Evolutionary conservation across 2,797 vertebrate genomes (phyloP).

Genomic region (Sebastes itinus): DNA sequence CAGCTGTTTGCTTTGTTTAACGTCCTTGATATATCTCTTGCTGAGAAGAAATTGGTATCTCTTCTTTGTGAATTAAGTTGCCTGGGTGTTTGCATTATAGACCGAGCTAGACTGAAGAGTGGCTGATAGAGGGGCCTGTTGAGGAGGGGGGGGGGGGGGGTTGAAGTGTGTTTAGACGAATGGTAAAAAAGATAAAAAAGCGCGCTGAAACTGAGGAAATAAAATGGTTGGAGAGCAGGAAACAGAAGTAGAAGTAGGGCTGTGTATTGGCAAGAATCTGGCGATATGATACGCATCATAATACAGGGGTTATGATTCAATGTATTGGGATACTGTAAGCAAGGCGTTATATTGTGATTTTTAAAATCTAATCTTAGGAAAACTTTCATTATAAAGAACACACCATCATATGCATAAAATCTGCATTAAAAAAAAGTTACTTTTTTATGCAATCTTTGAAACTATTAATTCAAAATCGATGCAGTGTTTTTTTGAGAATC

Average conservation of each 20-base stretch:
- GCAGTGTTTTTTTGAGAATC: too few species aligned
- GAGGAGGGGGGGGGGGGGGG: not conserved
- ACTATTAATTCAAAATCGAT: too few species aligned
- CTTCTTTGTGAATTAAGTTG: conserved; percentile 76
- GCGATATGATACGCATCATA: too few species aligned
- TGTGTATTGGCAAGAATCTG: too few species aligned
- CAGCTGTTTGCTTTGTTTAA: conserved; percentile 85
- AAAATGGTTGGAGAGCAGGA: not conserved
- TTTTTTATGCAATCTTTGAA: too few species aligned
- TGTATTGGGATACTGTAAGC: too few species aligned
- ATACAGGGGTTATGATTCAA: too few species aligned
- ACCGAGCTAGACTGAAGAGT: conserved; percentile 31
- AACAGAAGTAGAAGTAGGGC: not conserved
- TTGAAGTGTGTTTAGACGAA: conserved; percentile 51
- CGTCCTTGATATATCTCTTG: conserved; percentile 78
- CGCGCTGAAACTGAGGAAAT: conserved; percentile 13
- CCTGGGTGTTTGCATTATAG: conserved; percentile 73
- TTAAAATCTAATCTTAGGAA: too few species aligned
- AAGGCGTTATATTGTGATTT: too few species aligned
- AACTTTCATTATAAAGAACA: too few species aligned
- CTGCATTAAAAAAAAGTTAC: too few species aligned
- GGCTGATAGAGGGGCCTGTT: conserved; percentile 31
- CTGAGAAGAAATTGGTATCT: conserved; percentile 80
- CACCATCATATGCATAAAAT: too few species aligned
- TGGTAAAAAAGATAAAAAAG: conserved; percentile 30